These are phyloP conservation scores for Nerophis lumbriciformis DNA, from an alignment of 2,113 vertebrate species.

Conservation along the genomic window DNA sequence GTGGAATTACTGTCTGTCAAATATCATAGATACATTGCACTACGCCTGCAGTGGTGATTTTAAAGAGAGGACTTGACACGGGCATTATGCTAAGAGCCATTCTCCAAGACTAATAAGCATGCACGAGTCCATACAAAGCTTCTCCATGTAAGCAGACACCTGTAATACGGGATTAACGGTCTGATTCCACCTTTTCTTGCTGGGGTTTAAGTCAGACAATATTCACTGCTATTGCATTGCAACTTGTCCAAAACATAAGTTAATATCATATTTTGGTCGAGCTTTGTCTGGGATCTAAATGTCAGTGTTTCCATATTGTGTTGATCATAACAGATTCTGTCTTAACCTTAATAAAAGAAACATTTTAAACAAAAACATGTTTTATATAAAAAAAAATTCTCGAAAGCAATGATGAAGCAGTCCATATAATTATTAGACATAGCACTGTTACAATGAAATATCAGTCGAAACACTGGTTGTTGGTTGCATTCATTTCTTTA, in stretches of 20 bases:
- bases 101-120: slow-evolving; percentile 17
- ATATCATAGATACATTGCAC: not conserved
- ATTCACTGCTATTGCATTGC: slow-evolving; percentile 17
- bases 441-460: no score
- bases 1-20: not conserved
- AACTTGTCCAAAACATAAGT: slow-evolving; percentile 6
- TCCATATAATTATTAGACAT: not conserved
- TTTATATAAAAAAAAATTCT: not conserved
- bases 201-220: slow-evolving; percentile 13
- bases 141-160: slow-evolving; percentile 15
- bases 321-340: slow-evolving; percentile 38
- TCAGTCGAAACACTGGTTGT: no score
- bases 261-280: no score
- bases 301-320: slow-evolving; percentile 37
- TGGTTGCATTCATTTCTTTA: no score
- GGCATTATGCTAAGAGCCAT: slow-evolving; percentile 50
- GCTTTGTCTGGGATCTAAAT: not conserved
- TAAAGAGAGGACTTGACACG: slow-evolving; percentile 15
- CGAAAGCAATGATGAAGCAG: not conserved
- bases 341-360: slow-evolving; percentile 52
- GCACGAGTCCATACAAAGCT: slow-evolving; percentile 12
- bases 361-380: slow-evolving; percentile 20
- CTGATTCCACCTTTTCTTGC: slow-evolving; percentile 2
- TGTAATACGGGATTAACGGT: slow-evolving; percentile 23
- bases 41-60: slow-evolving; percentile 12